Conservation (phyloP, 2,888 invertebrate genomes). For the Timandra comae region DNA sequence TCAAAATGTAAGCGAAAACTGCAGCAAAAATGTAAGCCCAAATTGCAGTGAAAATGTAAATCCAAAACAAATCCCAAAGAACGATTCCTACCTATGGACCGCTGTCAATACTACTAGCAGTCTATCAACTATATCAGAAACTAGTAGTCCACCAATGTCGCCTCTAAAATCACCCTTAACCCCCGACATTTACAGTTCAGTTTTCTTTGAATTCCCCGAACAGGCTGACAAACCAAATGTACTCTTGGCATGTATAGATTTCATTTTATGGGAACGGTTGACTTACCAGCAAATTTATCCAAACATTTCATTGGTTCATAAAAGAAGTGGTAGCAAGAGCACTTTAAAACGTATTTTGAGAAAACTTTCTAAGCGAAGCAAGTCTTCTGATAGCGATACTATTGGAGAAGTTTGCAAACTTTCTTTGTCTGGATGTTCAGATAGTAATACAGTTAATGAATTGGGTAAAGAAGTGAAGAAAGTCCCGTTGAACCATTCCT, state of each 20-base stretch:
- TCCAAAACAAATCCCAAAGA: too few relatives aligned
- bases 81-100: conserved; percentile 57
- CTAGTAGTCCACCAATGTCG: conserved; percentile 38
- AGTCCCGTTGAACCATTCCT: conserved; percentile 54
- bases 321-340: conserved; percentile 39
- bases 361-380: conserved; percentile 43
- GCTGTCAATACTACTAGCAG: conserved; percentile 36
- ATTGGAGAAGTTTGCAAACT: conserved; percentile 54
- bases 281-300: conserved; percentile 50
- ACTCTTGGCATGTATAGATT: conserved; percentile 51
- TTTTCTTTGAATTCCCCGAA: conserved; percentile 59
- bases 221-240: conserved; percentile 36
- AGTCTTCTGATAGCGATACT: conserved; percentile 33
- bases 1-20: too few relatives aligned
- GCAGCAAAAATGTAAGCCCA: conserved; percentile 36
- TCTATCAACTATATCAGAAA: conserved; percentile 58
- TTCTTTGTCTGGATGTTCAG: conserved; percentile 53
- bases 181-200: conserved; percentile 57
- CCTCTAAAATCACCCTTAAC: conserved; percentile 37
- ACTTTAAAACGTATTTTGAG: conserved; percentile 45
- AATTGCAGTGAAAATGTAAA: conserved; percentile 33
- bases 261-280: conserved; percentile 64
- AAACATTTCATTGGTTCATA: conserved; percentile 47
- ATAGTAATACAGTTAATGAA: conserved; percentile 50
- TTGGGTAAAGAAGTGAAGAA: conserved; percentile 53